Percentiles rank a stretch among this genome's conserved stretches.
These are phyloP conservation scores for Neogale vison DNA, from an alignment of 2,113 vertebrate genomes.

Conservation along the genomic window DNA sequence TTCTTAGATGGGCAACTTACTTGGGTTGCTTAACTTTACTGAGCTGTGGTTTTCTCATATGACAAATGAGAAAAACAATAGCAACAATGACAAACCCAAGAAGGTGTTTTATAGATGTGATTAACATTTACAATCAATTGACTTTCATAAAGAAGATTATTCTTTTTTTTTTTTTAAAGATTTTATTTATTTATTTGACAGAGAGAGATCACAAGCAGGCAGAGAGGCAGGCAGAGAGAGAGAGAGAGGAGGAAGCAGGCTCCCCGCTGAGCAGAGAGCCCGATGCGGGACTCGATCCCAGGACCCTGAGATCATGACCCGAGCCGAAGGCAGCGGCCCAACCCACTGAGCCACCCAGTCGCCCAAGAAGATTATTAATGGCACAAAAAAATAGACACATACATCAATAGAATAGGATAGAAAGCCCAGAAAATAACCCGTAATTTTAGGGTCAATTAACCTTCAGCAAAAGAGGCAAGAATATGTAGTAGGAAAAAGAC, in stretches of 20 bases:
- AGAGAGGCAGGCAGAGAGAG: too few species aligned
- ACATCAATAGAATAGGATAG: not conserved
- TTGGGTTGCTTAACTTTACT: not conserved
- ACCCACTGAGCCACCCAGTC: too few species aligned
- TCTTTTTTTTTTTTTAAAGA: too few species aligned
- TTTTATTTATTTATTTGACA: too few species aligned
- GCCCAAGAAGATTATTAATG: too few species aligned
- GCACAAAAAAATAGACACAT: not conserved
- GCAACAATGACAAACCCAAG: not conserved
- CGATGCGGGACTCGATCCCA: too few species aligned
- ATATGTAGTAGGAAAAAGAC: not conserved
- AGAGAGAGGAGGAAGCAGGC: too few species aligned
- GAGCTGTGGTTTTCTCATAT: not conserved
- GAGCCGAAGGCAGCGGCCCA: too few species aligned
- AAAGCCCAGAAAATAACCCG: not conserved
- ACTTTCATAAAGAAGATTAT: not conserved
- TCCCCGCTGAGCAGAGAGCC: too few species aligned
- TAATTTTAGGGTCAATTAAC: not conserved
- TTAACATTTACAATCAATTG: not conserved
- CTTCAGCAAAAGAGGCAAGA: not conserved
- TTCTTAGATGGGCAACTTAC: not conserved
- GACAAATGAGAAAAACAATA: not conserved
- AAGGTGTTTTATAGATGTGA: not conserved
- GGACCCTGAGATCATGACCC: too few species aligned
- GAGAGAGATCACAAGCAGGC: too few species aligned